Percentiles rank a stretch among this genome's conserved stretches.
Evolutionary conservation across 1,140 invertebrate species (phyloP).

Genomic region (Tetramorium simillimum): DNA sequence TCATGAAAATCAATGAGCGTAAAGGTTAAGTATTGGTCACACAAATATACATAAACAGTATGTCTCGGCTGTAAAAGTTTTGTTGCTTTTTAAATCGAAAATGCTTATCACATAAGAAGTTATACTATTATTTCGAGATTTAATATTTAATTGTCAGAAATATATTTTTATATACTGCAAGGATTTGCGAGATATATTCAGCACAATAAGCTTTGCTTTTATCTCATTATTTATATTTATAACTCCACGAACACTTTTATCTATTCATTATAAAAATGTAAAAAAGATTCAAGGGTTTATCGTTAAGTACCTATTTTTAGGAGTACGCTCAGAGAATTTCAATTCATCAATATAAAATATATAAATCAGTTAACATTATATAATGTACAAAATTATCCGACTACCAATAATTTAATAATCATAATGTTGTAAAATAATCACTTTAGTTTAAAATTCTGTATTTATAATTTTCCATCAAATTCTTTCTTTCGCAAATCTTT

Average conservation of each 20-base stretch:
- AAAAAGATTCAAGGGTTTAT: neutral
- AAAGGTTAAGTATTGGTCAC: neutral
- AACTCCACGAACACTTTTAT: neutral
- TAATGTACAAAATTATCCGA: neutral
- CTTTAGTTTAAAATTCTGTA: neutral
- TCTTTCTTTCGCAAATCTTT: neutral
- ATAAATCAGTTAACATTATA: neutral
- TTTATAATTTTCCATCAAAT: neutral
- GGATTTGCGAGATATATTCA: neutral
- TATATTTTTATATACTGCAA: neutral
- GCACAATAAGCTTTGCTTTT: neutral
- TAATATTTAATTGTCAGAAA: neutral
- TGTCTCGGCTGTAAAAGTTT: neutral
- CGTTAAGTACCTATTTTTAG: too few species aligned
- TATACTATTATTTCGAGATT: neutral
- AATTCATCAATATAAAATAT: neutral
- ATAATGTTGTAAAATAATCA: neutral
- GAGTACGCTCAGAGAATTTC: too few species aligned
- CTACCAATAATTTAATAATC: neutral
- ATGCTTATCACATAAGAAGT: neutral
- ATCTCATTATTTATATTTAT: neutral
- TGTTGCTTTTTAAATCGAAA: neutral
- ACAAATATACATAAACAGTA: neutral
- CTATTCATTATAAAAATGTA: neutral
- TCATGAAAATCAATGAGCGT: conserved; percentile 23